Conservation (phyloP, 2,888 invertebrate species). For the Galerucella nymphaeae region DNA sequence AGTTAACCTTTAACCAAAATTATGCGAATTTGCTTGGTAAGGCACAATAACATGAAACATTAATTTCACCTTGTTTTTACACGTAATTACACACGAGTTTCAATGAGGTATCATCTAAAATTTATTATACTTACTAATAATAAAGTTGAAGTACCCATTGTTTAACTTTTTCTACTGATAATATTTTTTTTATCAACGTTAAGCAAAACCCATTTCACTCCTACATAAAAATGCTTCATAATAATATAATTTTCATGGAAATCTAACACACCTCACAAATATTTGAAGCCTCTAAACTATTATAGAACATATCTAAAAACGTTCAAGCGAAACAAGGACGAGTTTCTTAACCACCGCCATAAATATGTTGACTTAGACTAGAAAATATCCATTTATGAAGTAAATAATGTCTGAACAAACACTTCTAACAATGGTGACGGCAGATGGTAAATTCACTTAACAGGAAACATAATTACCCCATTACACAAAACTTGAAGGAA, state of each 20-base stretch:
- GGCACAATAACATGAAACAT: no score
- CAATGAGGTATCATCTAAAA: no score
- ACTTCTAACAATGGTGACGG: conserved; percentile 21
- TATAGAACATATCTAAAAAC: conserved; percentile 10
- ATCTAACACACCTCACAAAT: conserved; percentile 17
- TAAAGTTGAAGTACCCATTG: background rate
- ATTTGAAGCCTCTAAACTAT: conserved; percentile 17
- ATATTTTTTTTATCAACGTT: background rate
- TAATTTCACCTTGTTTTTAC: no score
- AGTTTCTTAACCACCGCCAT: conserved; percentile 21
- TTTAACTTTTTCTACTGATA: background rate
- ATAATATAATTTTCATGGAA: conserved; percentile 1
- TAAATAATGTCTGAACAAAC: conserved; percentile 24
- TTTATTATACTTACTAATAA: background rate
- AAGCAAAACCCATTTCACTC: background rate
- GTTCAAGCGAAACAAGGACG: conserved; percentile 8
- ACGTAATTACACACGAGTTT: no score
- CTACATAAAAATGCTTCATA: background rate
- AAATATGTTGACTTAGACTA: conserved; percentile 22
- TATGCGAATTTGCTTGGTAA: no score
- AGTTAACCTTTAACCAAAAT: no score
- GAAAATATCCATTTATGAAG: conserved; percentile 23
- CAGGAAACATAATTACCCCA: conserved; percentile 23
- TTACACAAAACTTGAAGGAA: conserved; percentile 23
- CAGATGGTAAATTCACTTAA: conserved; percentile 23